phyloP scores from a whole-genome alignment of 2,797 vertebrate genomes.

The Oophaga sylvatica region DNA sequence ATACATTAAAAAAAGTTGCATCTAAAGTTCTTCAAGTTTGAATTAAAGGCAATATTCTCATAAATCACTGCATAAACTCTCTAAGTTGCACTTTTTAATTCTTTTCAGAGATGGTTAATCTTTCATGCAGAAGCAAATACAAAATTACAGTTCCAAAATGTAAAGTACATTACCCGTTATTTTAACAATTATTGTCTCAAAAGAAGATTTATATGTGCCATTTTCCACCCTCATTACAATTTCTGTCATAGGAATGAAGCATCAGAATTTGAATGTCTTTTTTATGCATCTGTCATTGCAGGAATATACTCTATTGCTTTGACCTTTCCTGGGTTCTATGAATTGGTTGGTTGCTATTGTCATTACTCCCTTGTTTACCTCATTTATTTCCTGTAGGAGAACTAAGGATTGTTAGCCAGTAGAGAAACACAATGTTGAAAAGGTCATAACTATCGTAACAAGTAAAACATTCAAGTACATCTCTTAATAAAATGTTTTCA shows the following conservation, averaged over 20 bases:
- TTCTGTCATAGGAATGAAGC: constrained; percentile 70
- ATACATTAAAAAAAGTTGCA: constrained; percentile 22
- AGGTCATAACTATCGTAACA: constrained; percentile 52
- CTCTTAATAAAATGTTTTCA: constrained; percentile 31
- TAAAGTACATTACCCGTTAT: constrained; percentile 46
- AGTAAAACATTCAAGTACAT: constrained; percentile 37
- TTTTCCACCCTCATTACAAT: constrained; percentile 70
- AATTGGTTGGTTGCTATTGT: constrained; percentile 73
- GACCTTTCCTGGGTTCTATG: constrained; percentile 75
- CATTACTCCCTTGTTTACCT: constrained; percentile 68
- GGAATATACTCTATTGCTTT: constrained; percentile 71
- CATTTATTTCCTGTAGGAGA: constrained; percentile 69
- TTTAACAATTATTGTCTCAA: constrained; percentile 58
- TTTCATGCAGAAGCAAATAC: constrained; percentile 42
- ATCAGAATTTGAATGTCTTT: constrained; percentile 72
- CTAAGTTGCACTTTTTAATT: constrained; percentile 30
- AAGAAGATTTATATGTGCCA: constrained; percentile 60
- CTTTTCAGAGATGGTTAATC: constrained; percentile 35
- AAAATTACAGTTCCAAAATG: constrained; percentile 48
- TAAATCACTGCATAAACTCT: constrained; percentile 29
- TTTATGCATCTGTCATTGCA: constrained; percentile 75
- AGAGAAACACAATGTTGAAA: constrained; percentile 59
- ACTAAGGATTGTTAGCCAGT: constrained; percentile 53
- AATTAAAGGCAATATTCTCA: constrained; percentile 26
- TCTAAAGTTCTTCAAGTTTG: constrained; percentile 7